phyloP scores from a whole-genome alignment of 53 echinoderm and acorn worm genomes.

The Glandiceps talaboti region DNA sequence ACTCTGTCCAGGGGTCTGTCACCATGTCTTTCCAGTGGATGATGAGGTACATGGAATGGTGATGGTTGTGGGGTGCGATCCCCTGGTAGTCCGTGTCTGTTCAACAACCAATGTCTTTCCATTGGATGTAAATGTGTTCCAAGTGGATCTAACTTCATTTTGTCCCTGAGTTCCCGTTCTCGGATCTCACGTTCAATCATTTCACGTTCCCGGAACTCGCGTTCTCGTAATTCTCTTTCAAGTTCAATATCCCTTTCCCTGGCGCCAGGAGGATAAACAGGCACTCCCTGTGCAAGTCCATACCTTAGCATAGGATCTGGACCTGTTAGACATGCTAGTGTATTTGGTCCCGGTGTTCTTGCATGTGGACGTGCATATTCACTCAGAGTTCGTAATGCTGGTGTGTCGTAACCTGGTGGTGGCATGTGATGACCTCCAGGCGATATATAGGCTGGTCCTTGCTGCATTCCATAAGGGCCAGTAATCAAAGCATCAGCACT shows the following conservation, averaged over 20 bases:
- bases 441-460: constrained; percentile 9
- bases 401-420: constrained; percentile 78
- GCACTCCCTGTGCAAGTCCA: constrained; percentile 64
- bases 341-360: constrained; percentile 11
- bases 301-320: constrained; percentile 94
- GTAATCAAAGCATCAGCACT: constrained; percentile 92
- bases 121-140: constrained; percentile 58
- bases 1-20: constrained; percentile 6
- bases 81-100: constrained; percentile 31
- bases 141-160: constrained; percentile 51
- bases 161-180: constrained; percentile 40
- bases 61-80: constrained; percentile 22
- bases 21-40: constrained; percentile 1
- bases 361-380: constrained; percentile 89
- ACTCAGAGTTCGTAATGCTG: constrained; percentile 76
- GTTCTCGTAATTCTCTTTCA: constrained; percentile 78
- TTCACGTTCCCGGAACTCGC: constrained; percentile 49
- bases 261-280: constrained; percentile 13
- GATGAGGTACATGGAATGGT: constrained; percentile 29
- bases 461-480: constrained; percentile 38
- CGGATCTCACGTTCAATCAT: constrained; percentile 27
- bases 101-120: constrained; percentile 48
- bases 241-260: constrained; percentile 82
- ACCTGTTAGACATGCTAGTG: constrained; percentile 54
- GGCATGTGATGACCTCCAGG: constrained; percentile 12